These are phyloP conservation scores for Popillia japonica DNA, from an alignment of 1,140 invertebrate genomes.

Conservation along the genomic window DNA sequence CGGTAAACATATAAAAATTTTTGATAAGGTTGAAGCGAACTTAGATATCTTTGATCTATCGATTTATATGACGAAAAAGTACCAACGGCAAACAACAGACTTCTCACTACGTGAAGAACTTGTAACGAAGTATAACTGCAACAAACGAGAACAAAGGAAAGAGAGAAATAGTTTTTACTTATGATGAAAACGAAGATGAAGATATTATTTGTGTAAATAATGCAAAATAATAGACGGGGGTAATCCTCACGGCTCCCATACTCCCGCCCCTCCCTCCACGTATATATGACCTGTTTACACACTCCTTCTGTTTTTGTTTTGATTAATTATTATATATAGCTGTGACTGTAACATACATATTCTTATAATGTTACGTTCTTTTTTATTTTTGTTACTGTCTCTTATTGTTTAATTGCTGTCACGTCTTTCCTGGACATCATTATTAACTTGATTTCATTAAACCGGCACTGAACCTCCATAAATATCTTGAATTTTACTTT, in stretches of 20 bases:
- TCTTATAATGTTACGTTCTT: slow-evolving; percentile 26
- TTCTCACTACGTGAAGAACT: not conserved
- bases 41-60: not conserved
- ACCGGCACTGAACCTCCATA: no score
- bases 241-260: not conserved
- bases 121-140: not conserved
- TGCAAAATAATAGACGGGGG: not conserved
- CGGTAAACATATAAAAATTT: not conserved
- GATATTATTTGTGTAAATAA: not conserved
- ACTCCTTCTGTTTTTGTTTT: not conserved
- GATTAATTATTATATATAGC: not conserved
- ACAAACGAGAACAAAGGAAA: not conserved
- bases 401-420: slow-evolving; percentile 5
- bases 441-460: no score
- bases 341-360: slow-evolving; percentile 31
- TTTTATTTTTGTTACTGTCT: slow-evolving; percentile 16
- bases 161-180: slow-evolving; percentile 14
- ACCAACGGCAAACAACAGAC: not conserved
- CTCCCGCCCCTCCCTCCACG: not conserved
- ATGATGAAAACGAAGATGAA: not conserved
- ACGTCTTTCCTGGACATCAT: no score
- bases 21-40: not conserved
- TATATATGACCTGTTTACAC: not conserved
- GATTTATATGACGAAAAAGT: not conserved
- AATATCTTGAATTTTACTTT: no score